Evolutionary conservation across 92 coral and sea anemone species (phyloP), one percentile per base, ranked within the genome.

Genomic region (Palythoa grandiflora): DNA sequence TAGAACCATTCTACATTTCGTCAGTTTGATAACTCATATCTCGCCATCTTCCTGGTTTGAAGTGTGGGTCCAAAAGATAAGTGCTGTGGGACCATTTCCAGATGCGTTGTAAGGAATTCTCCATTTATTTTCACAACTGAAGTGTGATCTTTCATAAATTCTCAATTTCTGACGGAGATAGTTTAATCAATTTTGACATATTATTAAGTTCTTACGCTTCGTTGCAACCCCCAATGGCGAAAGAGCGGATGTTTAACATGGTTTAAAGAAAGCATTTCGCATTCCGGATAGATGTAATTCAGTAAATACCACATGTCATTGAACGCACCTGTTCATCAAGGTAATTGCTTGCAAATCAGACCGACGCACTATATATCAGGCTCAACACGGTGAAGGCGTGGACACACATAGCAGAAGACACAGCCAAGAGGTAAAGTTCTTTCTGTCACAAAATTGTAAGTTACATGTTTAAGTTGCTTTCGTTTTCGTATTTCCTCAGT

Each of bases 261-360:
- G 61, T 68, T 53, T 51, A 17, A 63, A 63, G 68, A 81, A 68
- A 81, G 20, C 76, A 81, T 81, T 81, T 60, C 48, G 53, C 76
- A 6, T 17, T 81, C 86, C 86, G 86, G 86, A 81, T 81, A 53
- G 57, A 68, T 81, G 76, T 81, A 81, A 81, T 66, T 81, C 74
- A 39, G 63, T 71, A 44, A 70, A 47, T 65, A 81, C 86, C 86
- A 66, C 86, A 50, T 66, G 6, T 47, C 75, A 2, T 40, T 5
- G 13, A 3, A 1, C 61, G 36, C 86, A 81, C 86, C 86, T 81
- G 86, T 81, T 81, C 76, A 1, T 40, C 73, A 12, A 36, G 15
- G 75, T 80, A 80, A 80, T 80, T 80, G 60, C 17, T 60, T 65
- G 83, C 50, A 81, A 81, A 81, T 81, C 86, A 81, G 86, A 66